Evolutionary conservation across 2,888 invertebrate genomes (phyloP).

Genomic region (Aphodius granarius): DNA sequence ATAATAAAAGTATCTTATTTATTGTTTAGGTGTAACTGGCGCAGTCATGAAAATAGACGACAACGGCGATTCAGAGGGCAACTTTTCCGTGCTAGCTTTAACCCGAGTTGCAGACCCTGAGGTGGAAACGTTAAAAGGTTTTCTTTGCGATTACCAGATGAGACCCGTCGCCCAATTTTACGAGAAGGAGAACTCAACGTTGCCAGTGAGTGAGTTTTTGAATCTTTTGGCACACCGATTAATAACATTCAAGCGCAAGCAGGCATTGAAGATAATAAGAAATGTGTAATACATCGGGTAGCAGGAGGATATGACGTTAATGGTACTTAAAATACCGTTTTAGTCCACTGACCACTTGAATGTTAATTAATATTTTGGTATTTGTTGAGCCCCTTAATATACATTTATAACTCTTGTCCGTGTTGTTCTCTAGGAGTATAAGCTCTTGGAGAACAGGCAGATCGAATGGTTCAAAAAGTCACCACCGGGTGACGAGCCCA

Average conservation of each 20-base stretch:
- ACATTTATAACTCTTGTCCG: too few relatives aligned
- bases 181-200: constrained; percentile 57
- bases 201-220: constrained; percentile 72
- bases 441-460: neutral
- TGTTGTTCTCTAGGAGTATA: neutral
- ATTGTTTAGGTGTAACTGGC: constrained; percentile 82
- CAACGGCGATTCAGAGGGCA: constrained; percentile 95
- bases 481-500: constrained; percentile 89
- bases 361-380: too few relatives aligned
- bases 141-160: constrained; percentile 77
- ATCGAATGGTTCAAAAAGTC: constrained; percentile 83
- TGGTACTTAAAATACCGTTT: neutral
- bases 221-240: constrained; percentile 8
- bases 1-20: too few relatives aligned
- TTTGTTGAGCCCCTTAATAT: too few relatives aligned
- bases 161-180: constrained; percentile 84
- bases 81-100: constrained; percentile 90
- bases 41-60: constrained; percentile 89
- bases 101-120: constrained; percentile 50
- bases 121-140: constrained; percentile 57
- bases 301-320: neutral
- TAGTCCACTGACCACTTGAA: too few relatives aligned
- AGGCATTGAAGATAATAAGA: neutral
- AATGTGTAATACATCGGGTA: neutral
- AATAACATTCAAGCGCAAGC: neutral